Base-by-base conservation (phyloP, 2,113 vertebrate genomes). In the Cyanoramphus novaezelandiae region DNA sequence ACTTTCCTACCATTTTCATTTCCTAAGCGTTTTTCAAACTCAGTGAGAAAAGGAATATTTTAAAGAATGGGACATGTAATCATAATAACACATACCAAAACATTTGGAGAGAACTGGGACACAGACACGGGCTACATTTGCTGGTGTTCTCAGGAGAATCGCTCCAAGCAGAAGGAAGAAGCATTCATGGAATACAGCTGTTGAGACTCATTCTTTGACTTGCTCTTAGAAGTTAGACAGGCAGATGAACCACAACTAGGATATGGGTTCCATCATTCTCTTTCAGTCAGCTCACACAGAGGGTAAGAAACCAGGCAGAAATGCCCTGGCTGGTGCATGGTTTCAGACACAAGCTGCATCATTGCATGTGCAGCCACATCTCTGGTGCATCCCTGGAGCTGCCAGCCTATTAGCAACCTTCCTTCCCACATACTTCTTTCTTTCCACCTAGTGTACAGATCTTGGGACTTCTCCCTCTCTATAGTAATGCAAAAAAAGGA, bases 271-370 rank as follows among this genome's bases (percentile, higher is more conserved):
- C 50, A 18, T 0, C 39, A 60, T n/a, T 62, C 46, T 71, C 7
- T 7, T 74, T 23, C 10, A 17, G 8, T 4, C 72, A 8, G 57
- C 57, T 14, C 62, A 4, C 2, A 1, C 8, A 19, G 27, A 57
- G 31, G 29, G 23, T 17, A 17, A 23, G 67, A 7, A 47, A 14
- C 7, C 24, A 1, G 31, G 90, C 70, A 63, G 46, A 13, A 70
- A 3, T 0, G 4, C 44, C 49, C 21, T 15, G 2, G 10, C 7
- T 24, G 25, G 35, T 0, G 2, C 52, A 8, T 2, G 1, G 31
- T 10, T 72, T 25, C 39, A 13, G 37, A 4, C 4, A 1, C 2
- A 3, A 24, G 63, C 52, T 53, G 52, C 12, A 3, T 20, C 28
- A 7, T 28, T 5, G 33, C 33, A 3, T 0, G 18, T 8, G 35